A percentile compares a stretch with the other conserved stretches of the same genome.
phyloP scores from a whole-genome alignment of 2,113 vertebrate species.

The Corythornis cristatus region DNA sequence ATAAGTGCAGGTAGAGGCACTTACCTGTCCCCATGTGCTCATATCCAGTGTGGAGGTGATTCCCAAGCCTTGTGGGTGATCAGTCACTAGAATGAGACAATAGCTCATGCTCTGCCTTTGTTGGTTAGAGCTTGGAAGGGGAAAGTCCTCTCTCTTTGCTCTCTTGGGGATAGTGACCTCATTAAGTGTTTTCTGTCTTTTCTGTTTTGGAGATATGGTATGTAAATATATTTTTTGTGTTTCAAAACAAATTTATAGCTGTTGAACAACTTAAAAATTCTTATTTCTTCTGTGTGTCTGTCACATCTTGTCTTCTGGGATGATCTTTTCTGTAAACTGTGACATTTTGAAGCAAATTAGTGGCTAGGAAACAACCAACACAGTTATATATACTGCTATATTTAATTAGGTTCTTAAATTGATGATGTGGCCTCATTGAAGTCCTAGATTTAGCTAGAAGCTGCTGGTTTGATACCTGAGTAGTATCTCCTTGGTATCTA shows the following conservation, averaged over 20 bases:
- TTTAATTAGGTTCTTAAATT: not conserved
- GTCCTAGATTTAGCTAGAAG: not conserved
- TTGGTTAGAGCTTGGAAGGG: not conserved
- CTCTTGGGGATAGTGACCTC: not conserved
- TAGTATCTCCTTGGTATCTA: not conserved
- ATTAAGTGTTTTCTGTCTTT: not conserved
- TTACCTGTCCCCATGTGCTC: too few relatives aligned
- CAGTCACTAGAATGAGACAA: accelerated
- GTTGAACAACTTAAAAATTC: not conserved
- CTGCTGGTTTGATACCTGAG: not conserved
- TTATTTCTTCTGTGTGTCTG: not conserved
- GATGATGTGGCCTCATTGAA: not conserved
- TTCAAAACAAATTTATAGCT: not conserved
- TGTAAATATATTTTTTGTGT: not conserved
- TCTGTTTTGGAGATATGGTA: not conserved
- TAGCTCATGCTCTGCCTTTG: not conserved
- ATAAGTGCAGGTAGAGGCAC: too few relatives aligned
- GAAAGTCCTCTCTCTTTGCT: not conserved
- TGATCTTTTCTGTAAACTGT: not conserved
- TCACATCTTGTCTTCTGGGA: not conserved
- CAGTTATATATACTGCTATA: not conserved
- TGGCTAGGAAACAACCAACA: not conserved
- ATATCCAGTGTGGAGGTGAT: not conserved
- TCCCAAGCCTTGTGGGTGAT: not conserved
- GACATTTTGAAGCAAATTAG: not conserved